Evolutionary conservation across 2,113 vertebrate genomes (phyloP), one percentile per base, ranked within the genome.

Genomic region (Polyodon spathula): DNA sequence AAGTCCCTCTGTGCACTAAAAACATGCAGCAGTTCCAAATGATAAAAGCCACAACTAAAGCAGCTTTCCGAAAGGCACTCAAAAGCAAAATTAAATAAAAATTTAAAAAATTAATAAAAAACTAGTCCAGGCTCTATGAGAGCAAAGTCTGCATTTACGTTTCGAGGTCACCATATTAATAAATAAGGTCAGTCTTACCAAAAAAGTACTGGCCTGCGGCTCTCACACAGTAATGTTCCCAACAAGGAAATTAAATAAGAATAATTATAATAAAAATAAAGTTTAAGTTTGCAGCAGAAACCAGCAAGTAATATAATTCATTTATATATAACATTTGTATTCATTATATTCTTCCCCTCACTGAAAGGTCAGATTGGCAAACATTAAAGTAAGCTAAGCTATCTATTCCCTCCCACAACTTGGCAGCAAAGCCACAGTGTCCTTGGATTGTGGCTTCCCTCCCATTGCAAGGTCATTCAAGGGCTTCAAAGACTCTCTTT

Each of bases 41-140:
- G 73, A 76, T 72, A 73, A 87, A 84, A 85, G 85, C 83, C 88
- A 88, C 76, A 77, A 77, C 77, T 90, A 88, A 88, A 94, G 92
- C 90, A 95, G 93, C 92, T 88, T 92, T 94, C 81, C 81, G 86
- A 88, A 93, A 94, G 95, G 95, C 94, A 98, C 95, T 94, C 90
- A 90, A 92, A 97, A 95, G 90, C 87, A 91, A 91, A 91, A 89
- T 70, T n/a, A 7, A 44, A 44, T 8, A 44, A 44, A 44, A 61
- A 61, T 54, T 76, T 73, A 82, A 82, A 65, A 77, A 75, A 82
- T 74, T 79, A 82, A 84, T 85, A n/a, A n/a, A n/a, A 89, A 85
- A 79, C 76, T 83, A 84, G 78, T 91, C 85, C 81, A 81, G 78
- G 91, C 87, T 94, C 93, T 93, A 85, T 90, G 89, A 90, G 90